Evolutionary conservation across 1,140 invertebrate genomes (phyloP).

Genomic region (Formica exsecta): DNA sequence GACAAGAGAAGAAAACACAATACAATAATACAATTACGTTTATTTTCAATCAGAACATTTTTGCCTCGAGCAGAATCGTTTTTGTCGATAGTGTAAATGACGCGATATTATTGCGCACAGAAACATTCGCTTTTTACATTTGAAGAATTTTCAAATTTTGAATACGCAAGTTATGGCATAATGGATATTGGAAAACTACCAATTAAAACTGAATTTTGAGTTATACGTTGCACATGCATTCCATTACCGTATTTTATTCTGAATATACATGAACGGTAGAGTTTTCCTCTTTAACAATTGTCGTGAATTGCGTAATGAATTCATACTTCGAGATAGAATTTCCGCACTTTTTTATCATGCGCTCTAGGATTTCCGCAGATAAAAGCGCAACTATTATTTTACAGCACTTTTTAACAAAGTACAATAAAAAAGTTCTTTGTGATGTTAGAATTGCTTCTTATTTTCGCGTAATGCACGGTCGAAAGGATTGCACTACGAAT

Average conservation of each 20-base stretch:
- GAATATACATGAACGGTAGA: not conserved
- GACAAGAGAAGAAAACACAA: not conserved
- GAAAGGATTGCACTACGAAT: not conserved
- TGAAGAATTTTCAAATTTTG: not conserved
- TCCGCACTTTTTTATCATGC: not conserved
- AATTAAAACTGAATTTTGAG: slow-evolving; percentile 29
- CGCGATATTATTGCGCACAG: not conserved
- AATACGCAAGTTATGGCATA: not conserved
- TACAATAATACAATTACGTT: slow-evolving; percentile 15
- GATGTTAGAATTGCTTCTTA: slow-evolving; percentile 26
- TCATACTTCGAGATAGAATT: not conserved
- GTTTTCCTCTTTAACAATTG: not conserved
- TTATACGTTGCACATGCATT: not conserved
- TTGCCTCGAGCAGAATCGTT: not conserved
- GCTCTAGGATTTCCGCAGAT: not conserved
- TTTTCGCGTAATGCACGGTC: not conserved
- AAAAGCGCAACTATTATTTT: slow-evolving; percentile 24
- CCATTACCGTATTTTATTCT: not conserved
- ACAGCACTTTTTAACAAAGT: not conserved
- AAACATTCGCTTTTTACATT: not conserved
- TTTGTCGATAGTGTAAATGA: not conserved
- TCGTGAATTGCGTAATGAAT: slow-evolving; percentile 6
- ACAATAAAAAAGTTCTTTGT: slow-evolving; percentile 55
- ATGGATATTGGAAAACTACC: not conserved
- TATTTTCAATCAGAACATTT: slow-evolving; percentile 6